Evolutionary conservation across 2,888 invertebrate genomes (phyloP).

Genomic region (Erebia ligea): DNA sequence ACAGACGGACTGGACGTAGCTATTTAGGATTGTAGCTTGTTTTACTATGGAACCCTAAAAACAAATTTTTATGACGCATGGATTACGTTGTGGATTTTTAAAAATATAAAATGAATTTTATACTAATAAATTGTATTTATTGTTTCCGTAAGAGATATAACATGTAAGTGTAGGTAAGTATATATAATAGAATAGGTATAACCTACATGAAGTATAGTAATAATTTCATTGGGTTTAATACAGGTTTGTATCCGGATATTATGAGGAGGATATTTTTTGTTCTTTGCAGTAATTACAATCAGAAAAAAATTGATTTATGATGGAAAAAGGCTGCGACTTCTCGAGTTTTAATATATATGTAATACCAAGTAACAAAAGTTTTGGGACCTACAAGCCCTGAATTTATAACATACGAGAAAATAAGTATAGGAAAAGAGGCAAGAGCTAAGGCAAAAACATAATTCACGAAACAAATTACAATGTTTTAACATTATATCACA

Average conservation of each 20-base stretch:
- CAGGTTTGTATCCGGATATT: slow-evolving; percentile 16
- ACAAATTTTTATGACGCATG: neutral
- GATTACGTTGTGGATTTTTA: neutral
- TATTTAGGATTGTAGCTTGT: no score
- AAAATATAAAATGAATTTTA: neutral
- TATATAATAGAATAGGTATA: neutral
- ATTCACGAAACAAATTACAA: no score
- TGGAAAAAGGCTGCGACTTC: no score
- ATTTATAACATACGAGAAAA: neutral
- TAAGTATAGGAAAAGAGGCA: no score
- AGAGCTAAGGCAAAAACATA: no score
- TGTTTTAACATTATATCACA: no score
- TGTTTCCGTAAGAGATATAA: slow-evolving; percentile 4
- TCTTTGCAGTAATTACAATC: slow-evolving; percentile 1
- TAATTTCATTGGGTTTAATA: neutral
- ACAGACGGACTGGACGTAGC: no score
- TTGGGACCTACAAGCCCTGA: neutral
- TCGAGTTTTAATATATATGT: neutral
- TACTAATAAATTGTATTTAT: neutral
- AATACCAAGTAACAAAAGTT: neutral
- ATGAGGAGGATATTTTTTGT: slow-evolving; percentile 9
- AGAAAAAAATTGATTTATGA: neutral
- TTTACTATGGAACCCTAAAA: no score
- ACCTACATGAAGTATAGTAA: neutral
- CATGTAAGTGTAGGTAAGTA: neutral